Base-by-base conservation (phyloP, 2,113 vertebrate genomes). In the Saccopteryx leptura region DNA sequence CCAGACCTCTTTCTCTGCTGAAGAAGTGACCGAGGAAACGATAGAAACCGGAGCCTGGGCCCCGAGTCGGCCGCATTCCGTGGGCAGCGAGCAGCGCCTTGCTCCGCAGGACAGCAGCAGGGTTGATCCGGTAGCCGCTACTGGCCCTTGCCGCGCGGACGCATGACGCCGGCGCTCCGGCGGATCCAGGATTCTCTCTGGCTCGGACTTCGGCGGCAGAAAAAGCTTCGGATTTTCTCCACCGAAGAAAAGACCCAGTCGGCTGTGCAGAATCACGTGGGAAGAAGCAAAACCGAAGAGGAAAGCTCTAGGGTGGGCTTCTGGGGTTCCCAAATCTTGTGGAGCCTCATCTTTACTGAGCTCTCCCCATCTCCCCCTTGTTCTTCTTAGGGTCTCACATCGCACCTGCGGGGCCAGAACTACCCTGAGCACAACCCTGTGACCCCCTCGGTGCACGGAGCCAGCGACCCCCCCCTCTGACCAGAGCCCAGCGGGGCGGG, bases 51-150 rank as follows among this genome's bases (percentile, higher is more conserved):
- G 23, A 17, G 74, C 69, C 63, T 11, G n/a, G 13, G 60, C 28
- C 48, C 5, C 1, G 48, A 48, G 39, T 48, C 2, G 8, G 54
- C 21, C 15, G 15, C 71, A 11, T 6, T 33, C 28, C 0, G 2
- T 4, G 46, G 58, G 46, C 9, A 7, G 33, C 46, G 5, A 90
- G 31, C 14, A 5, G 31, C 23, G 21, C 75, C 24, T 83, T 54
- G 69, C 86, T n/a, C 5, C 0, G 0, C 24, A 1, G 0, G 26
- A 9, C 11, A 9, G 76, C 52, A 76, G 68, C 46, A 0, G 0
- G 31, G 23, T 9, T 21, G 31, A 28, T n/a, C 39, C 0, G 7
- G 6, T 14, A 4, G 13, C 1, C 1, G 2, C 39, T 0, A 33
- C 18, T 28, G n/a, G 18, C 69, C 56, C 5, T 0, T 9, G 19